A percentile compares a stretch with the other conserved stretches of the same genome.
Evolutionary conservation across 2,888 invertebrate genomes (phyloP).

Genomic region (Hirtodrosophila alboralis): DNA sequence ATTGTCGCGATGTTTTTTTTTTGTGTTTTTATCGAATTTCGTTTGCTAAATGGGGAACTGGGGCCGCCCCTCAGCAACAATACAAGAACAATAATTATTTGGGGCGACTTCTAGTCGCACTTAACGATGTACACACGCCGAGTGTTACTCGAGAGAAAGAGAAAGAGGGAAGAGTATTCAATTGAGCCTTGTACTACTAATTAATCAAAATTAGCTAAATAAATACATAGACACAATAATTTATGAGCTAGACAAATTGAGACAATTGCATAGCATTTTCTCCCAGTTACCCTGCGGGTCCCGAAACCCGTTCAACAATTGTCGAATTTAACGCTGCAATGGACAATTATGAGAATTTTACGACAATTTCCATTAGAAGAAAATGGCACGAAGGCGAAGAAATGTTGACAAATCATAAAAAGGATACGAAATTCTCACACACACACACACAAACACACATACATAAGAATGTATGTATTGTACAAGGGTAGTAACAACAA

Average conservation of each 20-base stretch:
- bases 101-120: conserved; percentile 20
- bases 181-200: conserved; percentile 45
- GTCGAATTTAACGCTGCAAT: conserved; percentile 82
- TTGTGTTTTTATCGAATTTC: conserved; percentile 19
- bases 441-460: conserved; percentile 19
- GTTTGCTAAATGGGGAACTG: conserved; percentile 25
- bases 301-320: conserved; percentile 51
- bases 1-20: conserved; percentile 52
- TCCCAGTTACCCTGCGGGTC: conserved; percentile 35
- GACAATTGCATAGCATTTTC: conserved; percentile 46
- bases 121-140: conserved; percentile 20
- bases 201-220: conserved; percentile 66
- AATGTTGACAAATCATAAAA: conserved; percentile 74
- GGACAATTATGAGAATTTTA: conserved; percentile 82
- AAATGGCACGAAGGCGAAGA: conserved; percentile 40
- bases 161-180: conserved; percentile 7
- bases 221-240: conserved; percentile 49
- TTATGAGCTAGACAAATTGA: conserved; percentile 61
- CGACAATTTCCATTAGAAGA: conserved; percentile 67
- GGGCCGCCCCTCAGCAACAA: conserved; percentile 6
- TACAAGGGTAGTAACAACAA: conserved; percentile 14
- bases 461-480: conserved; percentile 15
- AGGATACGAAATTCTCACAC: conserved; percentile 29
- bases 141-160: not conserved
- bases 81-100: conserved; percentile 3